Evolutionary conservation across 1,140 invertebrate species (phyloP).

Genomic region (Calosoma granatense): DNA sequence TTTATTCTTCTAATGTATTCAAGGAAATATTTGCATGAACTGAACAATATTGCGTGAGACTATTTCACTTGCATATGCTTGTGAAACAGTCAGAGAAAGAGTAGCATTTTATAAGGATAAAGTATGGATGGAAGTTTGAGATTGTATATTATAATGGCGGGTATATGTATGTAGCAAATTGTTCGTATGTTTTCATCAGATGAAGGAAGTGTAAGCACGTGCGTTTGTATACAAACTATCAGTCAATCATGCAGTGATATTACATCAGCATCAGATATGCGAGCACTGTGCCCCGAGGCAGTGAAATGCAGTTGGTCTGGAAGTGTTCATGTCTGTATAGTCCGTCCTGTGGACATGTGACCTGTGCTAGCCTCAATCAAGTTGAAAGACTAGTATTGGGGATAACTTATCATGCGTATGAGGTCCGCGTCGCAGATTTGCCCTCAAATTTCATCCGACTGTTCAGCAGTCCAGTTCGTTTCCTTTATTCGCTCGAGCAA

Average conservation of each 20-base stretch:
- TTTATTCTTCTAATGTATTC: no score
- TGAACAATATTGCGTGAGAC: no score
- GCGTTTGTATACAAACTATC: slow-evolving; percentile 7
- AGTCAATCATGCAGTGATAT: not conserved
- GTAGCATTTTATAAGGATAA: no score
- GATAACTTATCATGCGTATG: not conserved
- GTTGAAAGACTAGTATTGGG: not conserved
- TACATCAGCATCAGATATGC: not conserved
- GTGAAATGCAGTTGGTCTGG: not conserved
- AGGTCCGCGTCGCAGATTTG: not conserved
- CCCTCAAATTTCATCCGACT: not conserved
- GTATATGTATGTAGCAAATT: no score
- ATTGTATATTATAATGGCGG: no score
- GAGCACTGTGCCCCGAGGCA: not conserved
- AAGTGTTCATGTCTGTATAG: no score
- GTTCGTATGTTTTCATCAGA: no score
- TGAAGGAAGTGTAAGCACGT: not conserved
- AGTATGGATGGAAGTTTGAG: no score
- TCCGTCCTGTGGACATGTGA: not conserved
- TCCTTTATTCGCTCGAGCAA: not conserved
- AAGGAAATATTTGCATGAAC: no score
- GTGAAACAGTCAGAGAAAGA: no score
- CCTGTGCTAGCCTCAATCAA: not conserved
- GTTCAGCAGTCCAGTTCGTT: not conserved
- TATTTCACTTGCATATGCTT: no score